phyloP scores from a whole-genome alignment of 2,113 vertebrate genomes.

The Hippoglossus stenolepis region DNA sequence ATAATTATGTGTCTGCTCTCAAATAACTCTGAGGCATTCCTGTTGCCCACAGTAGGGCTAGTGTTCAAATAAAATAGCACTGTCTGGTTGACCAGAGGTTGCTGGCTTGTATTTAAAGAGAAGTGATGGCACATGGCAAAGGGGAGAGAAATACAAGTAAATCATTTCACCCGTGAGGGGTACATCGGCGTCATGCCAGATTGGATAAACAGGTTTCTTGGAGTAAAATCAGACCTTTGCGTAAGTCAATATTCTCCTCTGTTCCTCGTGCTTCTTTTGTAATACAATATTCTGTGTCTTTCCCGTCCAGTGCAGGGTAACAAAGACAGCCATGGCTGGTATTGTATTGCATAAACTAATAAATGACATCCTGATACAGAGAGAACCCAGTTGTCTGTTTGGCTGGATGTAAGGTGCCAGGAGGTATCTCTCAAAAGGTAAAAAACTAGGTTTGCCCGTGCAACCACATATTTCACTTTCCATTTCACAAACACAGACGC shows the following conservation, averaged over 20 bases:
- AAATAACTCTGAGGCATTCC: constrained; percentile 74
- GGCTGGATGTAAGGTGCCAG: not conserved
- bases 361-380: constrained; percentile 54
- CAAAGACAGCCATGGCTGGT: constrained; percentile 5
- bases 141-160: constrained; percentile 47
- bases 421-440: constrained; percentile 6
- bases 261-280: constrained; percentile 21
- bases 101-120: constrained; percentile 64
- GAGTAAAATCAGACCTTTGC: constrained; percentile 31
- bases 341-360: constrained; percentile 55
- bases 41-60: constrained; percentile 66
- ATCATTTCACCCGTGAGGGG: constrained; percentile 27
- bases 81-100: constrained; percentile 66
- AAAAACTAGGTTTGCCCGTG: not conserved
- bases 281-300: constrained; percentile 33
- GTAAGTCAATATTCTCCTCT: constrained; percentile 35
- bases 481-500: constrained; percentile 15
- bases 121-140: constrained; percentile 62
- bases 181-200: constrained; percentile 38
- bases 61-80: constrained; percentile 71
- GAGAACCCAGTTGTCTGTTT: constrained; percentile 30
- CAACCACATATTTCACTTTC: constrained; percentile 17
- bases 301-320: constrained; percentile 17
- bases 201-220: constrained; percentile 58
- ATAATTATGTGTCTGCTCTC: constrained; percentile 77